phyloP scores from a whole-genome alignment of 2,888 invertebrate species.

The Tigriopus californicus region DNA sequence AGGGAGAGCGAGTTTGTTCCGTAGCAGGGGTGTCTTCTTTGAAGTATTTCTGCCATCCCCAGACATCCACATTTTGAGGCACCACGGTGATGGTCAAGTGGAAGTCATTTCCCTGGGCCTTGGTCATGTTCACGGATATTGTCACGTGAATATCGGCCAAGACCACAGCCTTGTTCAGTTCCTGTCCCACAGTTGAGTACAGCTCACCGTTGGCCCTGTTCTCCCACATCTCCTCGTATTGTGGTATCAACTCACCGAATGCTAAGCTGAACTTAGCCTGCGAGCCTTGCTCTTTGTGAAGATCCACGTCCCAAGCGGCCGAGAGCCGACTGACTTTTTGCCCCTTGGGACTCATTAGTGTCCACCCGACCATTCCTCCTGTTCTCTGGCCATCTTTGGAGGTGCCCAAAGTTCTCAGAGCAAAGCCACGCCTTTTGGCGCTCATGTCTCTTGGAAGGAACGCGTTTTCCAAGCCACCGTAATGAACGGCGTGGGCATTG shows the following conservation, averaged over 20 bases:
- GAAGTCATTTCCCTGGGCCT: background rate
- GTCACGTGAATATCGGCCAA: background rate
- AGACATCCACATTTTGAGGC: background rate
- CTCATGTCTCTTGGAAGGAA: background rate
- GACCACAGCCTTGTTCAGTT: background rate
- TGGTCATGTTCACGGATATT: background rate
- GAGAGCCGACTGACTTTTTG: background rate
- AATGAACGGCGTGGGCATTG: background rate
- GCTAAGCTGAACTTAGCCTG: background rate
- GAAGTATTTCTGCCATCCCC: conserved; percentile 3
- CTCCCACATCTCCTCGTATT: background rate
- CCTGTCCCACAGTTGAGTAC: background rate
- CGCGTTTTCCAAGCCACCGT: background rate
- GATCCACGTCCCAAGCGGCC: background rate
- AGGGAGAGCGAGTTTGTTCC: background rate
- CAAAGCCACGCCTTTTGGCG: background rate
- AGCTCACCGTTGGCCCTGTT: background rate
- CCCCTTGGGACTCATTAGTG: background rate
- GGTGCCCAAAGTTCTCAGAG: background rate
- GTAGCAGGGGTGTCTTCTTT: background rate
- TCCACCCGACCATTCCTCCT: background rate
- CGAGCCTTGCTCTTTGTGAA: background rate
- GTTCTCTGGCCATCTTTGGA: background rate
- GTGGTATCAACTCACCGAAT: background rate
- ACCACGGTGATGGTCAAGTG: background rate